phyloP scores from a whole-genome alignment of 2,888 invertebrate species.

The Trichopria drosophilae region DNA sequence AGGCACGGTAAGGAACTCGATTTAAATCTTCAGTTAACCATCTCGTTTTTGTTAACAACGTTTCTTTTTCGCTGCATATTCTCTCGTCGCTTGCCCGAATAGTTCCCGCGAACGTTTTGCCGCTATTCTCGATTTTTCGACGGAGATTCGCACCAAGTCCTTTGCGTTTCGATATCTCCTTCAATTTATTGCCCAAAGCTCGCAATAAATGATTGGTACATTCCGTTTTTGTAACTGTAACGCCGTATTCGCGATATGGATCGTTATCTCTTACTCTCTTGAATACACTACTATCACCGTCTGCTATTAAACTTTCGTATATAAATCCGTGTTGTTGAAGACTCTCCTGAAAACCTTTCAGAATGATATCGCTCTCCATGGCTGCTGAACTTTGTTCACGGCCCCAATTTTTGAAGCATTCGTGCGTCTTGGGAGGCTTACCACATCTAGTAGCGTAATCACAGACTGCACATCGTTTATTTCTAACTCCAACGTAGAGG shows the following conservation, averaged over 20 bases:
- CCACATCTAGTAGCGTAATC: not conserved
- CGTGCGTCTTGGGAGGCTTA: not conserved
- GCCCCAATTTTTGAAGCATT: not conserved
- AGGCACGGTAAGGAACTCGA: not conserved
- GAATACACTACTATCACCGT: not conserved
- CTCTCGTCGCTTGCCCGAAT: too few relatives aligned
- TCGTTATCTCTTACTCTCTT: not conserved
- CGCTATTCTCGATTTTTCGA: too few relatives aligned
- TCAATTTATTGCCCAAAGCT: not conserved
- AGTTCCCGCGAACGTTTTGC: too few relatives aligned
- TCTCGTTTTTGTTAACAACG: too few relatives aligned
- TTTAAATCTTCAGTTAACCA: not conserved
- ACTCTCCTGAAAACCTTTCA: not conserved
- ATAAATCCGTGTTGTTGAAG: not conserved
- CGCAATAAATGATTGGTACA: not conserved
- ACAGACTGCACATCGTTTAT: not conserved
- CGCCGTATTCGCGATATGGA: not conserved
- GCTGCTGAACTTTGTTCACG: not conserved
- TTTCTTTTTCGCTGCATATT: too few relatives aligned
- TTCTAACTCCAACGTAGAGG: not conserved
- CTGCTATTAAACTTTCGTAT: not conserved
- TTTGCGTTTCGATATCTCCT: too few relatives aligned
- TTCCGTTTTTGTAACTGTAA: not conserved
- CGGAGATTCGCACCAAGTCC: too few relatives aligned
- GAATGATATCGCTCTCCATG: not conserved